Percentiles rank a stretch among this genome's conserved stretches.
These are phyloP conservation scores for Aromia moschata DNA, from an alignment of 2,888 invertebrate genomes.

Conservation along the genomic window DNA sequence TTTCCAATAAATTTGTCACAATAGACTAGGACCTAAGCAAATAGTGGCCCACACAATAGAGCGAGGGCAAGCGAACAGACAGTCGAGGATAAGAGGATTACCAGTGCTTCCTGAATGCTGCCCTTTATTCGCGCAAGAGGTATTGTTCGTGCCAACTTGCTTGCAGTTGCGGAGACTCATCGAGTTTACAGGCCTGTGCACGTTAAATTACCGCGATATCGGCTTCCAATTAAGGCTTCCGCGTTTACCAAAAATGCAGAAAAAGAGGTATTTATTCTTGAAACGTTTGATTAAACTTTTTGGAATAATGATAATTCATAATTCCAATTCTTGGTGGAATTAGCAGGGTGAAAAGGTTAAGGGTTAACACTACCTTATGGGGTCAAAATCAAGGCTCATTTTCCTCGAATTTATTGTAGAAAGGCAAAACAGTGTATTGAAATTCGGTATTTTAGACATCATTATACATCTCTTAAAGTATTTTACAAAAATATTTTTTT, in stretches of 20 bases:
- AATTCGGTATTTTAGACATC: too few species aligned
- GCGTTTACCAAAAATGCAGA: not conserved
- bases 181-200: slow-evolving; percentile 25
- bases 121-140: slow-evolving; percentile 34
- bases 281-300: too few species aligned
- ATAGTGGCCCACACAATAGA: slow-evolving; percentile 11
- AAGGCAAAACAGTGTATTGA: not conserved
- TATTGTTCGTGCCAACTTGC: slow-evolving; percentile 38
- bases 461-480: not conserved
- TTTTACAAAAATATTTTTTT: not conserved
- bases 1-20: slow-evolving; percentile 27
- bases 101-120: slow-evolving; percentile 32
- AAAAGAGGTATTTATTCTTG: not conserved
- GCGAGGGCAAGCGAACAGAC: slow-evolving; percentile 13
- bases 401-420: too few species aligned
- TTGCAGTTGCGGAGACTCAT: slow-evolving; percentile 32
- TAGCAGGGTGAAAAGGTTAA: not conserved
- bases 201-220: slow-evolving; percentile 16
- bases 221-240: slow-evolving; percentile 12
- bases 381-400: too few species aligned
- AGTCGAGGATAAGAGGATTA: slow-evolving; percentile 36
- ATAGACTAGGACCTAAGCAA: slow-evolving; percentile 21
- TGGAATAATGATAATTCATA: not conserved
- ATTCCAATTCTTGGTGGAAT: not conserved
- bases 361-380: not conserved